Conservation (phyloP, 1,140 invertebrate species). For the Habropoda laboriosa region DNA sequence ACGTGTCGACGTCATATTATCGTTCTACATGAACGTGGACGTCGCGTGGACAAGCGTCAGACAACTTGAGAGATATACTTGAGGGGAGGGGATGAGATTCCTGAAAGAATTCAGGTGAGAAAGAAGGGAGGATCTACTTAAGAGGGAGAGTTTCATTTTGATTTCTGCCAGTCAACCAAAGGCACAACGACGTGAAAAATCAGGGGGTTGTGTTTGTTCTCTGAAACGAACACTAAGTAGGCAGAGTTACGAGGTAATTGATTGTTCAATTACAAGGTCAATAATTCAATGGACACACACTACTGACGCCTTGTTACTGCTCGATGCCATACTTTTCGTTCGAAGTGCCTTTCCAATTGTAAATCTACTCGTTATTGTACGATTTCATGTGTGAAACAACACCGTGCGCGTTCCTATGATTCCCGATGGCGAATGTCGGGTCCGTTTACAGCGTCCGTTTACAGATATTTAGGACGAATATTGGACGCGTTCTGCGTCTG, state of each 20-base stretch:
- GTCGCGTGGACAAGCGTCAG: neutral
- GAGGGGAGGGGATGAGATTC: neutral
- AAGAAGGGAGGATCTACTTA: constrained; percentile 1
- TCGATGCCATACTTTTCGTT: constrained; percentile 55
- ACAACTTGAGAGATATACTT: neutral
- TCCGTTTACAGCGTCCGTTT: neutral
- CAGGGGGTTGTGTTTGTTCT: neutral
- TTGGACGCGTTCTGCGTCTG: neutral
- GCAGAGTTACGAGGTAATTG: too few relatives aligned
- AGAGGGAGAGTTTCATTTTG: neutral
- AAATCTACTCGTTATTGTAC: constrained; percentile 28
- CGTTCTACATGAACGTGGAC: neutral
- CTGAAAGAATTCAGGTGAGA: neutral
- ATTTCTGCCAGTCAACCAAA: neutral
- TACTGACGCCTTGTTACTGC: constrained; percentile 1
- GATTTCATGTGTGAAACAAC: neutral
- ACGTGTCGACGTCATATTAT: neutral
- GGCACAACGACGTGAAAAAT: constrained; percentile 10
- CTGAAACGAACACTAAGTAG: neutral
- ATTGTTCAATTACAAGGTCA: too few relatives aligned
- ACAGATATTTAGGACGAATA: neutral
- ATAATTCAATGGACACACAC: constrained; percentile 13
- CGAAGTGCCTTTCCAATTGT: constrained; percentile 66
- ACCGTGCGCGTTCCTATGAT: constrained; percentile 34
- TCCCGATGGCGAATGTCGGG: neutral